These are phyloP conservation scores for Hesperophylax magnus DNA, from an alignment of 1,140 invertebrate species.

Conservation along the genomic window DNA sequence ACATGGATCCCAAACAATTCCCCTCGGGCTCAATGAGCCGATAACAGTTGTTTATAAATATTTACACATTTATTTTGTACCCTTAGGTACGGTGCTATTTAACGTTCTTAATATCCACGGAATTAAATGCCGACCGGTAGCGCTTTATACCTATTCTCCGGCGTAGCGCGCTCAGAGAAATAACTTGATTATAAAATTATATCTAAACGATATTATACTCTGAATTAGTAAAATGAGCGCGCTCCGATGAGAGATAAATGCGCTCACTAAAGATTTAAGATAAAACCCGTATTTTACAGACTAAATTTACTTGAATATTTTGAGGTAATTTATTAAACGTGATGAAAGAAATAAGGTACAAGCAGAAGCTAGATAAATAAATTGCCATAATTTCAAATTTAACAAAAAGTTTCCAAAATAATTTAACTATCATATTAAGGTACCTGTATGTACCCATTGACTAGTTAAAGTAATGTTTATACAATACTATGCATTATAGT, in stretches of 20 bases:
- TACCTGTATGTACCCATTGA: no score
- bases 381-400: no score
- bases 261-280: not conserved
- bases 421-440: no score
- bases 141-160: not conserved
- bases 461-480: no score
- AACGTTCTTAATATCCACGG: not conserved
- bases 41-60: slow-evolving; percentile 51
- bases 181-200: slow-evolving; percentile 30
- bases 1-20: slow-evolving; percentile 47
- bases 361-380: no score
- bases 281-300: no score
- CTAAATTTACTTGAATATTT: no score
- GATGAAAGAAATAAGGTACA: no score
- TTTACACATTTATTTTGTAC: slow-evolving; percentile 49
- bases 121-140: not conserved
- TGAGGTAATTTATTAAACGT: no score
- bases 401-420: no score
- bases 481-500: no score
- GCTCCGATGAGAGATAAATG: not conserved
- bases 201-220: slow-evolving; percentile 3
- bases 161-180: not conserved
- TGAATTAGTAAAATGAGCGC: not conserved
- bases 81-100: not conserved
- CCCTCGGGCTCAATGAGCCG: not conserved